Base-by-base conservation (phyloP, 2,797 vertebrate species). In the Carcharodon carcharias region DNA sequence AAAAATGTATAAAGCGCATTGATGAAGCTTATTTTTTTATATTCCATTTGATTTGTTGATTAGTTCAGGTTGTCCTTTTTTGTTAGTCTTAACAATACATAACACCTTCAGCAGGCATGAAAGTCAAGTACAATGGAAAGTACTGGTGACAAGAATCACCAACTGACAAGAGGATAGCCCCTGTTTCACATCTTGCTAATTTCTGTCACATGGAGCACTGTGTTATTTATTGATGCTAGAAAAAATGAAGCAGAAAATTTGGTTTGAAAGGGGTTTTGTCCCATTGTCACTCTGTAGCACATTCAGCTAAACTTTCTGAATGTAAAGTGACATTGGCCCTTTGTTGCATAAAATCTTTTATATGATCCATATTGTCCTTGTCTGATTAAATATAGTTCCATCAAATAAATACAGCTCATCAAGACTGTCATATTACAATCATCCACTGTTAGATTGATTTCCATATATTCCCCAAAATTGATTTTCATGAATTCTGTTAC, bases 171-270 rank as follows among this genome's bases (percentile, higher is more conserved):
- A 93, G 96, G 96, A 97, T 65, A 97, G 97, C 97, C 97, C 97
- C 97, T 91, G 97, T 97, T 96, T 97, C 97, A 97, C 97, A 97
- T 97, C 97, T 97, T 96, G 97, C 97, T 98, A 97, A 98, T 98
- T 98, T 98, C 97, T 97, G 98, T 98, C 98, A 98, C 98, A 97
- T 98, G 97, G 97, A 98, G 97, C 97, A 98, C 97, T 97, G 97
- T 97, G 97, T 97, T 97, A 97, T 97, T 96, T 98, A 97, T 98
- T 98, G 98, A 98, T 98, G 97, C 98, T 97, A 97, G 97, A 97
- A 97, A 98, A 97, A 98, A 98, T 97, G 98, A 98, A 98, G 98
- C 98, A 98, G 98, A 98, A 98, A 98, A 98, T 98, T 98, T 98
- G 98, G 97, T 97, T 97, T 98, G 98, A 98, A 98, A 98, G 98